A percentile compares a stretch with the other conserved stretches of the same genome.
Evolutionary conservation across 2,113 vertebrate species (phyloP).

Genomic region (Dipodomys spectabilis): DNA sequence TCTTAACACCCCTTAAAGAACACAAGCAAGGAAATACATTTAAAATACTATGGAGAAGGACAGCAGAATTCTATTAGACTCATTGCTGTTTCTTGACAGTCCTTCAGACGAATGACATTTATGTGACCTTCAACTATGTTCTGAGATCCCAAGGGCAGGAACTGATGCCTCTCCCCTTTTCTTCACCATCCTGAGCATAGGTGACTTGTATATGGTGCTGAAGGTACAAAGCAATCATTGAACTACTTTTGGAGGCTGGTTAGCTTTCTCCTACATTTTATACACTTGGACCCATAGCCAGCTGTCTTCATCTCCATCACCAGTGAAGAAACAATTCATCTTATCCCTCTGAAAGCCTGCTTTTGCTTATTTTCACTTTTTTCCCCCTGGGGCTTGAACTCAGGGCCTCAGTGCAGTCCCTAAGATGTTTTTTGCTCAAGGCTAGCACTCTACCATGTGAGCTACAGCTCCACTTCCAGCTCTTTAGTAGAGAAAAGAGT

Average conservation of each 20-base stretch:
- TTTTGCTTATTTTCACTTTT: conserved; percentile 30
- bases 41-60: conserved; percentile 11
- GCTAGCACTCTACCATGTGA: no score
- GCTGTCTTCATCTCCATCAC: conserved; percentile 29
- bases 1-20: conserved; percentile 58
- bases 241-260: neutral
- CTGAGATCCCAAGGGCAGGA: conserved; percentile 11
- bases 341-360: neutral
- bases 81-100: conserved; percentile 8
- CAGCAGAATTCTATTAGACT: conserved; percentile 3
- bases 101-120: conserved; percentile 35
- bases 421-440: no score
- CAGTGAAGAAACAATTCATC: conserved; percentile 17
- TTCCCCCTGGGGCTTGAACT: no score
- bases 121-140: conserved; percentile 17
- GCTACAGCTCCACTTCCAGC: no score
- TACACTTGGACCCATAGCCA: neutral
- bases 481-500: no score
- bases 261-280: neutral
- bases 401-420: no score
- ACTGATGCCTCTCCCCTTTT: neutral
- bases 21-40: conserved; percentile 37
- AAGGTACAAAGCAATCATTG: neutral
- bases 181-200: neutral
- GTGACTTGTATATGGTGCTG: neutral